A percentile compares a stretch with the other conserved stretches of the same genome.
These are phyloP conservation scores for Acyrthosiphon pisum DNA, from an alignment of 1,140 invertebrate species.

Conservation along the genomic window DNA sequence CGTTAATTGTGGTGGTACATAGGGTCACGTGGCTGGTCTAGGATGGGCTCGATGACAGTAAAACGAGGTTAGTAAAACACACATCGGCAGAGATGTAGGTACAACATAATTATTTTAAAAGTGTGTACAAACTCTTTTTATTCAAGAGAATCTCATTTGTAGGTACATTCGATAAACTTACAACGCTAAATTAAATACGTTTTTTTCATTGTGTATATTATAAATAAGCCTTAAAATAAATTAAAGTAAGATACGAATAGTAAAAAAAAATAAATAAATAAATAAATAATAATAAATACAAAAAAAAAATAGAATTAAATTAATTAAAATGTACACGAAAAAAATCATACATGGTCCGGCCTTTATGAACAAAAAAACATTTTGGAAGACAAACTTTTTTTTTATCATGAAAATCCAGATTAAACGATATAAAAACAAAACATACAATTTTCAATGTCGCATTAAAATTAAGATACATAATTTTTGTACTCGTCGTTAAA, in stretches of 20 bases:
- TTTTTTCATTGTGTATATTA: slow-evolving; percentile 46
- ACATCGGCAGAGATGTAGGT: neutral
- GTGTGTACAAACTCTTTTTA: slow-evolving; percentile 56
- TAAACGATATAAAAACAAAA: slow-evolving; percentile 33
- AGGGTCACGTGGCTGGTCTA: neutral
- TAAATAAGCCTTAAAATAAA: slow-evolving; percentile 57
- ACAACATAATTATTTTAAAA: slow-evolving; percentile 37
- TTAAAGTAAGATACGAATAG: slow-evolving; percentile 52
- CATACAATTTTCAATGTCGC: slow-evolving; percentile 23
- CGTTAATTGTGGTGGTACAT: neutral
- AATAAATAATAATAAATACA: slow-evolving; percentile 47
- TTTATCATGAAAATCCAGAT: neutral
- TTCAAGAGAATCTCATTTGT: slow-evolving; percentile 33
- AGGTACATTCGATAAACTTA: slow-evolving; percentile 54
- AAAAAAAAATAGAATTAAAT: slow-evolving; percentile 40
- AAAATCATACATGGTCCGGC: slow-evolving; percentile 28
- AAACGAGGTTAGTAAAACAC: neutral
- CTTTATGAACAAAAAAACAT: slow-evolving; percentile 29
- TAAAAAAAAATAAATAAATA: slow-evolving; percentile 48
- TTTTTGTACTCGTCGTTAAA: slow-evolving; percentile 54
- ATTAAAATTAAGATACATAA: slow-evolving; percentile 52
- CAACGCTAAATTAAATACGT: slow-evolving; percentile 47
- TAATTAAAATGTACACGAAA: slow-evolving; percentile 45
- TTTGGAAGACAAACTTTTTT: slow-evolving; percentile 56
- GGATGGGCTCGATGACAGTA: neutral